phyloP scores from a whole-genome alignment of 2,797 vertebrate genomes.

The Trichosurus vulpecula region DNA sequence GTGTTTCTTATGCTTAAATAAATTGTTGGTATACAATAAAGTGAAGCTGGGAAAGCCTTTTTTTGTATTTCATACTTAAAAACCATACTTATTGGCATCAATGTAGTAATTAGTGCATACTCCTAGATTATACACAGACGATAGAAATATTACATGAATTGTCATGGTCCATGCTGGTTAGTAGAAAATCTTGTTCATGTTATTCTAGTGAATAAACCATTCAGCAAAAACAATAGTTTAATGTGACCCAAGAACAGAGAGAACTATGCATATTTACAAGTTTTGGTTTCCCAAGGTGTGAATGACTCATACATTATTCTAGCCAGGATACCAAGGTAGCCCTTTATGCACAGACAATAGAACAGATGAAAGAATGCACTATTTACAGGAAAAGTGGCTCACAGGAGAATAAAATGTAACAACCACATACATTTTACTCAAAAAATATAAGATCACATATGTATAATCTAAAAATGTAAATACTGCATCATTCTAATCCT shows the following conservation, averaged over 20 bases:
- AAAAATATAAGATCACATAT: not conserved
- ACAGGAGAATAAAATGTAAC: not conserved
- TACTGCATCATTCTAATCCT: accelerated
- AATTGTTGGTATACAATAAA: not conserved
- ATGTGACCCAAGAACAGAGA: not conserved
- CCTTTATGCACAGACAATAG: not conserved
- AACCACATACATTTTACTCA: not conserved
- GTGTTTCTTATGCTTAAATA: not conserved
- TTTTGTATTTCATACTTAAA: not conserved
- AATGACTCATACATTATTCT: not conserved
- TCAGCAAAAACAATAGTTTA: not conserved
- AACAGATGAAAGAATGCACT: not conserved
- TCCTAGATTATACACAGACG: not conserved
- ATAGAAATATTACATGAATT: not conserved
- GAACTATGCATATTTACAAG: not conserved
- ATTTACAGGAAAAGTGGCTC: not conserved
- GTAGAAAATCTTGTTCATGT: not conserved
- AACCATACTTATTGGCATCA: not conserved
- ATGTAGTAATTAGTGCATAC: not conserved
- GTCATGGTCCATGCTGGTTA: not conserved
- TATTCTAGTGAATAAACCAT: not conserved
- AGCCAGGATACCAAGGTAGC: not conserved
- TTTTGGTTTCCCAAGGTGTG: not conserved
- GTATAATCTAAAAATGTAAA: not conserved
- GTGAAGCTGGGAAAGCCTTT: not conserved